Evolutionary conservation across 2,113 vertebrate species (phyloP), one percentile per base, ranked within the genome.

Genomic region (Mormyrus iriodes): DNA sequence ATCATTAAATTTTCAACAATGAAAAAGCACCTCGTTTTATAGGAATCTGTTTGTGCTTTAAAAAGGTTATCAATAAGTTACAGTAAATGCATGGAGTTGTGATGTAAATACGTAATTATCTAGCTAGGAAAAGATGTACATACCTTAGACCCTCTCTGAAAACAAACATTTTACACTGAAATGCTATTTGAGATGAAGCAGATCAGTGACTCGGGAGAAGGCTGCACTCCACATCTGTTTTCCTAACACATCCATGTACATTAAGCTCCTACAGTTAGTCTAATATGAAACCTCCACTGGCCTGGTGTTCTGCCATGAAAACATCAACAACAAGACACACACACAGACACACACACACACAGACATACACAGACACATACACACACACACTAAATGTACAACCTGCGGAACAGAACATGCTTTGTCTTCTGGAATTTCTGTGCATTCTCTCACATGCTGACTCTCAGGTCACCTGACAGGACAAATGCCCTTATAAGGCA

Each of bases 381-480:
- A 91, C 90, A 90, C 90, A 91, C 88, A 91, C 79, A 93, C 69
- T 35, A 91, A 90, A 91, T 92, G 92, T 92, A 93, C 93, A 93
- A 92, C 44, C 86, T 35, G 82, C 79, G 4, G 42, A 35, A 90
- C 90, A 84, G 42, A 27, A 31, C 48, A 31, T 58, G 53, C 39
- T n/a, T 87, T 17, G 44, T n/a, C 94, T 94, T 95, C 93, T 94
- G 94, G 94, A 93, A 95, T 95, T 95, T 96, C 93, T 92, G 94
- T 94, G 94, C 94, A 94, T 94, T 96, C 93, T 94, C 93, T 85
- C 91, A 94, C 92, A 93, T 93, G 93, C 95, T 95, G 94, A 92
- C 92, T 93, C 92, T 92, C 90, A 90, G 27, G 92, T 95, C 96
- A 96, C 94, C 93, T 96, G 95, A 96, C 95, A 95, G 95, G 96